Evolutionary conservation across 2,797 vertebrate species (phyloP), one percentile per base, ranked within the genome.

Genomic region (Gymnoscopelus microlampas): DNA sequence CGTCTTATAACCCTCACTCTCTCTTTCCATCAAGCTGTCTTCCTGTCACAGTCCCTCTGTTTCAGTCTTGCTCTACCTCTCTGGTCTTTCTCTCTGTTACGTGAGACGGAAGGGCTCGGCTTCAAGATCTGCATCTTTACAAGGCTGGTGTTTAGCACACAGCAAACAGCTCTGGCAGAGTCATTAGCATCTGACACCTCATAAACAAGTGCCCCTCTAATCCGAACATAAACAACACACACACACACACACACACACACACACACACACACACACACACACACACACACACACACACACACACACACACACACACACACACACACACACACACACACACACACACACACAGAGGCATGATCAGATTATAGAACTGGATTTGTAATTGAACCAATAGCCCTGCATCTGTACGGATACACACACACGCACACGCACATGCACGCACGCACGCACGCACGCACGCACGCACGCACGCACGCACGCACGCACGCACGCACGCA

Each of bases 161-260:
- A 66, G 71, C 74, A 69, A 74, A 67, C 71, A 49, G 53, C 65
- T 70, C 55, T 55, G 68, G 56, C 63, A 71, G 49, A 19, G 67
- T 78, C 74, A 74, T 74, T 81, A 78, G 57, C 12, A 32, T 60
- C 65, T 76, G 75, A 76, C 73, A 78, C 68, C 61, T 72, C 66
- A 68, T 80, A 70, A 80, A 73, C 2, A 2, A 78, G 58, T 48
- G 68, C 26, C 35, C 32, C 57, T 74, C 57, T 76, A 76, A 76
- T 68, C 29, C 24, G 74, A 60, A 77, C 54, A 63, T 50, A 53
- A 24, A 53, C 49, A 53, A 55, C 53, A 55, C 53, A 11, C 23
- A 56, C 54, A 11, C 54, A 10, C 54, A 39, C 15, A 74, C 63
- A 74, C 53, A 53, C 50, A 35, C 49, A 35, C 26, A 53, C 11